phyloP scores from a whole-genome alignment of 1,140 invertebrate species.

The Rhopalosiphum maidis region DNA sequence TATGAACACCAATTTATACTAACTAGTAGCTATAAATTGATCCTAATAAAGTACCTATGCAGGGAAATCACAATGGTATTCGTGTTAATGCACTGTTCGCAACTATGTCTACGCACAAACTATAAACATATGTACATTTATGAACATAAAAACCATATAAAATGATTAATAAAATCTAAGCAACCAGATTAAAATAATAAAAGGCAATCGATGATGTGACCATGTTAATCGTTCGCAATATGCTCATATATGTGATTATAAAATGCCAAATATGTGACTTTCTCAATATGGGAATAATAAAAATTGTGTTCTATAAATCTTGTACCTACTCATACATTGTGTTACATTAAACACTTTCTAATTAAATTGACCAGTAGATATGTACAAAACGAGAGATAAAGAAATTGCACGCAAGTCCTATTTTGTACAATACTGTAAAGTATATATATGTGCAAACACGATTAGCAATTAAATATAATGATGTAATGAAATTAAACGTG shows the following conservation, averaged over 20 bases:
- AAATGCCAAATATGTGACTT: slow-evolving; percentile 25
- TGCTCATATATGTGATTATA: slow-evolving; percentile 3
- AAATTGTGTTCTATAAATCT: background rate
- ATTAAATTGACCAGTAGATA: slow-evolving; percentile 50
- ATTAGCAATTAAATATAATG: background rate
- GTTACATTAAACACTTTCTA: slow-evolving; percentile 42
- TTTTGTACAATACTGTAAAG: slow-evolving; percentile 4
- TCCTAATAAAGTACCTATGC: background rate
- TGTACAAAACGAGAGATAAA: slow-evolving; percentile 36
- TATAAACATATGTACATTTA: background rate
- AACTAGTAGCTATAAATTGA: background rate
- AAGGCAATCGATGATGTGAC: slow-evolving; percentile 9
- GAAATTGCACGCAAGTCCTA: slow-evolving; percentile 25
- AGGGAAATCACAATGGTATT: background rate
- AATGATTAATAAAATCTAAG: background rate
- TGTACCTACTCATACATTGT: background rate
- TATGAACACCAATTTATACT: background rate
- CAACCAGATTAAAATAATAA: background rate
- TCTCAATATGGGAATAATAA: background rate
- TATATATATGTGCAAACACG: background rate
- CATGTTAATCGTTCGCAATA: background rate
- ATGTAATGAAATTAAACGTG: slow-evolving; percentile 9
- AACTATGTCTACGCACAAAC: background rate
- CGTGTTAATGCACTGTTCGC: background rate
- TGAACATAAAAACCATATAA: slow-evolving; percentile 9